These are phyloP conservation scores for Pomatorhinus ruficollis DNA, from an alignment of 2,113 vertebrate genomes.

Conservation along the genomic window DNA sequence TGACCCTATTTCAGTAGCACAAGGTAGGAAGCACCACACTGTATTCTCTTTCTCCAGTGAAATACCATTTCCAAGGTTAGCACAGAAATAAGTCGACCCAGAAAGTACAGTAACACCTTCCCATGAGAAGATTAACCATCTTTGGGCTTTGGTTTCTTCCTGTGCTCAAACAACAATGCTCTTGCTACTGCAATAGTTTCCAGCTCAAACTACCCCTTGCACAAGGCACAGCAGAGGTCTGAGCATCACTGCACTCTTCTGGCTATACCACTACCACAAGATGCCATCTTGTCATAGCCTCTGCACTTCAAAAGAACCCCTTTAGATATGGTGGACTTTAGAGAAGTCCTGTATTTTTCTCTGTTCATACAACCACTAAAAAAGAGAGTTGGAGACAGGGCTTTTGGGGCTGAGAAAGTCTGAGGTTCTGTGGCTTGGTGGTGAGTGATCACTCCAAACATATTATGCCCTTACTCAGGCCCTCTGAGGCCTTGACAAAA, in stretches of 20 bases:
- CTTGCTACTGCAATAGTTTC: neutral
- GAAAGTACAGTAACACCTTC: neutral
- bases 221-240: neutral
- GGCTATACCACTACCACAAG: neutral
- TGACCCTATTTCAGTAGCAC: neutral
- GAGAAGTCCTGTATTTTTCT: neutral
- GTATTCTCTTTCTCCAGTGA: neutral
- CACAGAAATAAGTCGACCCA: neutral
- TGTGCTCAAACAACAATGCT: neutral
- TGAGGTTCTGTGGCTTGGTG: neutral
- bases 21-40: neutral
- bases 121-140: neutral
- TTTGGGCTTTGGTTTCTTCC: neutral
- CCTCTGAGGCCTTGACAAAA: rapidly evolving
- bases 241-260: neutral
- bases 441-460: neutral
- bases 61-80: neutral
- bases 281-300: neutral
- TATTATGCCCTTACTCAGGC: neutral
- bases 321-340: neutral
- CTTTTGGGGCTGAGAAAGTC: neutral
- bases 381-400: neutral
- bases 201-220: neutral
- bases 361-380: neutral
- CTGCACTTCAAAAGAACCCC: neutral